Evolutionary conservation across 2,113 vertebrate species (phyloP), one percentile per base, ranked within the genome.

Genomic region (Takifugu bimaculatus): DNA sequence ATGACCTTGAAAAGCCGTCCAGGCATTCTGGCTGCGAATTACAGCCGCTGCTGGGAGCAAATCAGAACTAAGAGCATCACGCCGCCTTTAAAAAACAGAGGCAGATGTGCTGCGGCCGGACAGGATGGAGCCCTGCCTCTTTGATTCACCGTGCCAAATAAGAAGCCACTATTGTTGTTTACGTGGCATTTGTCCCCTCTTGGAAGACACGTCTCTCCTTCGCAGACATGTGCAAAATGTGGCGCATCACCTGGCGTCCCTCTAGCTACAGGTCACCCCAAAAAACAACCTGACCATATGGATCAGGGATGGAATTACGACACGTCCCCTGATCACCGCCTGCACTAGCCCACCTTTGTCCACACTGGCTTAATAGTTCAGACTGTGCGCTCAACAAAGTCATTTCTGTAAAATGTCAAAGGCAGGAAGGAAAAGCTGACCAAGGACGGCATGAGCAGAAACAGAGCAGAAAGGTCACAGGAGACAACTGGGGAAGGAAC

Each of bases 221-320:
- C 45, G 45, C 75, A 68, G 57, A 74, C 62, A 48, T 50, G 70
- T 32, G 49, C 55, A 48, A 54, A 81, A 86, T 80, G 75, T 82
- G 79, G 82, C 81, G 78, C 82, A 82, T 64, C 14, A 43, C 6
- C 27, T n/a, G 51, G 70, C 51, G 69, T 86, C 77, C 84, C 84
- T 81, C 75, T 42, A 78, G 79, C 82, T 82, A 74, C 75, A 82
- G 84, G 80, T 85, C 76, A 85, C 79, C 84, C 78, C 71, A 70
- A 84, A 84, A 80, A 69, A 77, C 75, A 20, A 77, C 70, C 67
- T 73, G 69, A 65, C 74, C 74, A 74, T 74, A 73, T 69, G 64
- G 60, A 65, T 55, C 57, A 25, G 27, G 51, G 44, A 60, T 60
- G 50, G 72, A 77, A 85, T 74, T 65, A 60, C 60, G 35, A 56